A percentile compares a stretch with the other conserved stretches of the same genome.
Conservation (phyloP, 2,113 vertebrate genomes). For the Nannospalax galili region DNA sequence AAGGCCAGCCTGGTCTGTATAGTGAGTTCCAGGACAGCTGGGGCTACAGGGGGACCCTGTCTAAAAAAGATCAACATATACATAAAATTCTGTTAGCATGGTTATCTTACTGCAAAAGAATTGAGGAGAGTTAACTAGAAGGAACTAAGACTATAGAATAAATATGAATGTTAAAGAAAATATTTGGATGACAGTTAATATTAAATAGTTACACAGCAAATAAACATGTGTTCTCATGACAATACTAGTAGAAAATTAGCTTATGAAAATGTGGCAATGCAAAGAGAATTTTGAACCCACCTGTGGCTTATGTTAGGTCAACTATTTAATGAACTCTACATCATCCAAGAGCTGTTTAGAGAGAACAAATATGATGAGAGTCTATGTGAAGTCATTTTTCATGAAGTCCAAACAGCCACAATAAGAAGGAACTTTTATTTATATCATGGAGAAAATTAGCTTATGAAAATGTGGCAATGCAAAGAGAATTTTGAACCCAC, state of each 20-base stretch:
- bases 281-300: not conserved
- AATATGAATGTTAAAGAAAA: slow-evolving; percentile 34
- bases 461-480: no score
- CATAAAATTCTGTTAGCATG: not conserved
- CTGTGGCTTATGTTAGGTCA: not conserved
- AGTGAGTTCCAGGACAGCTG: no score
- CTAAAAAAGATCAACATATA: no score
- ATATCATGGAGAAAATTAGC: not conserved
- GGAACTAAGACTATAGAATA: not conserved
- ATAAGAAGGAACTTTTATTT: not conserved
- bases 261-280: slow-evolving; percentile 1
- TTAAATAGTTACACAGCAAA: not conserved
- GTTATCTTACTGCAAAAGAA: not conserved
- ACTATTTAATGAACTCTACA: not conserved
- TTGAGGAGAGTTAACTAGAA: not conserved
- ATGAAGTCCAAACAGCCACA: slow-evolving; percentile 1
- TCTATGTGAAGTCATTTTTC: not conserved
- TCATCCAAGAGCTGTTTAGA: slow-evolving; percentile 8
- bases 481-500: no score
- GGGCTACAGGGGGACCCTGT: no score
- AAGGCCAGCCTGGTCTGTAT: no score
- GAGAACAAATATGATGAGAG: not conserved
- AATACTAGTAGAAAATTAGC: not conserved
- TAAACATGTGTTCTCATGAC: not conserved
- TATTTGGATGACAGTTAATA: not conserved